These are phyloP conservation scores for Saguinus midas DNA, from an alignment of 2,113 vertebrate species.

Conservation along the genomic window DNA sequence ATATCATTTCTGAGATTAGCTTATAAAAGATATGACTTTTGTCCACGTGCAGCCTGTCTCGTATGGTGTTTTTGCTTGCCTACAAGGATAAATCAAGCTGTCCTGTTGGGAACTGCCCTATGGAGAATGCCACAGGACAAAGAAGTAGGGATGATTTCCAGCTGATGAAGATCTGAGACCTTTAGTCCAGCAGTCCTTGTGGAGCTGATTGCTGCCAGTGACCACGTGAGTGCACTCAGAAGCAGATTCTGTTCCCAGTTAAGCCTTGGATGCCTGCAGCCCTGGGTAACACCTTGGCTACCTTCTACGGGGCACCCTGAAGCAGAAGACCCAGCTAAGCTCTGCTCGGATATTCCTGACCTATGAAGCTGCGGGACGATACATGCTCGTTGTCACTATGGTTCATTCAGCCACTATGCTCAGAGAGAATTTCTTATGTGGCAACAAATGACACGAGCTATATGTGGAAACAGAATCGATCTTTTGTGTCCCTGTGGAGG, in stretches of 20 bases:
- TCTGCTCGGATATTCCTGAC: background rate
- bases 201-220: no score
- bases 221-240: fast-evolving
- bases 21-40: background rate
- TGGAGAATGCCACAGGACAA: no score
- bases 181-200: background rate
- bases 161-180: background rate
- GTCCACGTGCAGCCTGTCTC: fast-evolving
- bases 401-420: no score
- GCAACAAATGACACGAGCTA: background rate
- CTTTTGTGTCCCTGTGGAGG: background rate
- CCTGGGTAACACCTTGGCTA: fast-evolving
- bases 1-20: background rate
- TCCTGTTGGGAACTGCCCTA: fast-evolving
- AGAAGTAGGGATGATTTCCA: no score
- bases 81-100: no score
- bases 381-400: background rate
- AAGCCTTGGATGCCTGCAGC: background rate
- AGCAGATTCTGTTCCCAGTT: no score
- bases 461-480: background rate
- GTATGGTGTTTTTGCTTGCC: background rate
- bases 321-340: background rate
- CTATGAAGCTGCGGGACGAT: no score
- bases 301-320: background rate
- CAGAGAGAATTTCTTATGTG: background rate